Base-by-base conservation (phyloP, 2,113 vertebrate genomes). In the Channa argus region DNA sequence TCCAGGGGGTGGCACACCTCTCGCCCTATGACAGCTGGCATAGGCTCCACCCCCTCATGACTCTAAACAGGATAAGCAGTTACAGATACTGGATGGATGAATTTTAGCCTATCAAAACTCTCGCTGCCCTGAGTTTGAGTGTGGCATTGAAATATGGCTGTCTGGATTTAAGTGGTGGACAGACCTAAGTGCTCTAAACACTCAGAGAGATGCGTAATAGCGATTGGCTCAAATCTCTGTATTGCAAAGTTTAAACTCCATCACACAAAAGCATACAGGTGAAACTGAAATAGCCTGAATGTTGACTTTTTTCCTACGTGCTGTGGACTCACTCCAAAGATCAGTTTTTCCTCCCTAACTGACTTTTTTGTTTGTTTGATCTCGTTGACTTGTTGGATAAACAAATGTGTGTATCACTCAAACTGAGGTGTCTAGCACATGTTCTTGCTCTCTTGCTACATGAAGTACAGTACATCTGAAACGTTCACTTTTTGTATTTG, bases 241-340 rank as follows among this genome's bases (percentile, higher is more conserved):
- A 41, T 14, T 52, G 33, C 39, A 5, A 46, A 54, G 41, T 56
- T 24, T 24, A 56, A 67, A 62, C 41, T 43, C 43, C 12, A 65
- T 68, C 58, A 66, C 53, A 60, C 24, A 45, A 46, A 54, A 47
- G 7, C 51, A 37, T 50, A 41, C 13, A 59, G 36, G 13, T 8
- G 45, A 39, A 74, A 75, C 38, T 73, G 13, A 50, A 77, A 51
- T 34, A 37, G 3, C 12, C 38, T 47, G 46, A 65, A 60, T 64
- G 51, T 67, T 64, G 64, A 64, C 66, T 54, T 80, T 4, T 53
- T 14, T 67, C 37, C 33, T 52, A 33, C 65, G 55, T 43, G 50
- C 36, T 45, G 15, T 33, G 5, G 69, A 77, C 53, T 6, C 55
- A 58, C 51, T 67, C 41, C 33, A 34, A 44, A 44, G 2, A 75